Percentiles rank a stretch among this genome's conserved stretches.
Evolutionary conservation across 2,113 vertebrate species (phyloP).

Genomic region (Chelonoidis abingdonii): DNA sequence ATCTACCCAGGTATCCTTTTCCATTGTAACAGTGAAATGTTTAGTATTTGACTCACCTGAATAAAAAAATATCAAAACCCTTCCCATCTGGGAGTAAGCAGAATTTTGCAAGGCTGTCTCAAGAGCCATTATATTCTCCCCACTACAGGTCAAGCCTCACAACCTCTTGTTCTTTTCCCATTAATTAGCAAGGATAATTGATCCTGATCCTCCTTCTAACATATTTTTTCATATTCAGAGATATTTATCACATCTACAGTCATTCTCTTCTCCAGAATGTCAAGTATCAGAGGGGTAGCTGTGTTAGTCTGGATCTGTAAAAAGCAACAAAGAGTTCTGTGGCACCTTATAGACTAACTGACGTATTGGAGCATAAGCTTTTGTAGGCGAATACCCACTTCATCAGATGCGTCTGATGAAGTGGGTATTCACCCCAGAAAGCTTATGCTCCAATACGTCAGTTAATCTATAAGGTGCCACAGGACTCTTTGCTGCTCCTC

Average conservation of each 20-base stretch:
- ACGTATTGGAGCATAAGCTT: no score
- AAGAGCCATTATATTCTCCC: not conserved
- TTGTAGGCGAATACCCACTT: no score
- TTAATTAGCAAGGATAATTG: not conserved
- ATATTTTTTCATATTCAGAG: not conserved
- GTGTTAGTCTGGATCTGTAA: no score
- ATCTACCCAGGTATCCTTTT: not conserved
- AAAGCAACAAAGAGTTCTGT: no score
- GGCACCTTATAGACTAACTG: no score
- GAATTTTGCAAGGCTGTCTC: not conserved
- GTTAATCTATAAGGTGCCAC: no score
- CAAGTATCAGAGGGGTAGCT: no score
- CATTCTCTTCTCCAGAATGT: not conserved
- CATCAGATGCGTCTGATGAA: no score
- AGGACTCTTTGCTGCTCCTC: not conserved
- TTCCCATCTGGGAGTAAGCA: not conserved
- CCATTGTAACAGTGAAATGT: not conserved
- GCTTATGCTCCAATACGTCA: no score
- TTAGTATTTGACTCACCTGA: not conserved
- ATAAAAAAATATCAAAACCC: not conserved
- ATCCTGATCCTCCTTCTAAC: not conserved
- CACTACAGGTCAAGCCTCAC: not conserved
- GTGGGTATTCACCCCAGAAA: no score
- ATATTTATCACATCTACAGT: not conserved
- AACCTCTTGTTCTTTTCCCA: not conserved